Evolutionary conservation across 2,888 invertebrate genomes (phyloP).

Genomic region (Spodoptera picta): DNA sequence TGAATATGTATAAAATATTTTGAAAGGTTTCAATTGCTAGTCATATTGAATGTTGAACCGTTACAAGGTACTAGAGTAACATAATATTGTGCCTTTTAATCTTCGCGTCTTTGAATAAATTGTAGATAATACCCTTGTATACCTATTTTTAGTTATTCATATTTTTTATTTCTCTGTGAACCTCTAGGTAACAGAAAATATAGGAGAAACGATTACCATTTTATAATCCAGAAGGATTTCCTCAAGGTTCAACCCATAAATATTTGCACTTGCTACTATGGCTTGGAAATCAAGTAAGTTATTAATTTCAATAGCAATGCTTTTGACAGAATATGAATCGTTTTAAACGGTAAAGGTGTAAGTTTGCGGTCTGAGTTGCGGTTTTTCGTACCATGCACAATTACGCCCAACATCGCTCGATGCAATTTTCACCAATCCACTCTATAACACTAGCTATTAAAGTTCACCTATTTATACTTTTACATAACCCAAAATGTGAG

Average conservation of each 20-base stretch:
- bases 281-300: too few species aligned
- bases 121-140: too few species aligned
- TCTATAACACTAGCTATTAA: constrained; percentile 7
- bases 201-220: too few species aligned
- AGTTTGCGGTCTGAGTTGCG: constrained; percentile 21
- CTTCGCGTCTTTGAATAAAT: too few species aligned
- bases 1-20: constrained; percentile 1
- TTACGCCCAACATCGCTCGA: constrained; percentile 16
- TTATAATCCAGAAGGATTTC: too few species aligned
- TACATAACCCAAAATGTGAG: too few species aligned
- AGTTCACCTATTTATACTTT: background rate
- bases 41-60: background rate
- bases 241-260: too few species aligned
- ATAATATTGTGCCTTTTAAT: too few species aligned
- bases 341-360: constrained; percentile 12
- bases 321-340: constrained; percentile 1
- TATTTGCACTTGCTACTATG: too few species aligned
- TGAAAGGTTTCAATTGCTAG: background rate
- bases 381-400: constrained; percentile 19
- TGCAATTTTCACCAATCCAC: background rate
- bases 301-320: background rate
- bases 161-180: too few species aligned
- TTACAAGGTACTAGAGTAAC: background rate
- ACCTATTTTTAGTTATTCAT: too few species aligned
- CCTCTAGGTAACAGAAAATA: too few species aligned